These are phyloP conservation scores for Halocaridina rubra DNA, from an alignment of 2,888 invertebrate genomes.

Conservation along the genomic window DNA sequence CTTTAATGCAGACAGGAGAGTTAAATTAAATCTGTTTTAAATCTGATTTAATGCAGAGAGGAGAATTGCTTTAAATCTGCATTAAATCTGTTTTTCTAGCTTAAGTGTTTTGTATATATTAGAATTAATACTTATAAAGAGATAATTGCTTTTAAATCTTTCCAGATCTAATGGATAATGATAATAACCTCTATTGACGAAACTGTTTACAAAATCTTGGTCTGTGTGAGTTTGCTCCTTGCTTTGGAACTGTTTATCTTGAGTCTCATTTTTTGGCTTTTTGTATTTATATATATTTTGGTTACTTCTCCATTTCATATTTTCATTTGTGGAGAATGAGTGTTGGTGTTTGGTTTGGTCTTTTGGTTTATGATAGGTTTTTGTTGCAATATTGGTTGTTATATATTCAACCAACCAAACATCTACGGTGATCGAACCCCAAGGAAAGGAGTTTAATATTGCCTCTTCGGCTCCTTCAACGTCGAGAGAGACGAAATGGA, in stretches of 20 bases:
- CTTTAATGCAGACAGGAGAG: no score
- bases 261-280: no score
- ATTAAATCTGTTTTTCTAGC: neutral
- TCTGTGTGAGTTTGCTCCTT: no score
- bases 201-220: no score
- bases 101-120: neutral
- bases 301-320: no score
- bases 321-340: neutral
- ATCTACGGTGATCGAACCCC: neutral
- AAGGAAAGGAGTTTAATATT: neutral
- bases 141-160: neutral
- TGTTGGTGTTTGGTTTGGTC: neutral
- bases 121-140: neutral
- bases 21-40: no score
- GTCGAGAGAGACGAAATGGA: slow-evolving; percentile 21
- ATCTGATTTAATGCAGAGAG: no score
- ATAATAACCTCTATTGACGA: neutral
- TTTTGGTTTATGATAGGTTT: no score
- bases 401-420: neutral
- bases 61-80: neutral
- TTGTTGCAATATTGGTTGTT: no score
- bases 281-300: no score
- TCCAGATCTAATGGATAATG: neutral
- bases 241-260: no score
- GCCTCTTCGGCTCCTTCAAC: slow-evolving; percentile 14